Conservation (phyloP, 2,888 invertebrate genomes). For the Pachymerium ferrugineum region DNA sequence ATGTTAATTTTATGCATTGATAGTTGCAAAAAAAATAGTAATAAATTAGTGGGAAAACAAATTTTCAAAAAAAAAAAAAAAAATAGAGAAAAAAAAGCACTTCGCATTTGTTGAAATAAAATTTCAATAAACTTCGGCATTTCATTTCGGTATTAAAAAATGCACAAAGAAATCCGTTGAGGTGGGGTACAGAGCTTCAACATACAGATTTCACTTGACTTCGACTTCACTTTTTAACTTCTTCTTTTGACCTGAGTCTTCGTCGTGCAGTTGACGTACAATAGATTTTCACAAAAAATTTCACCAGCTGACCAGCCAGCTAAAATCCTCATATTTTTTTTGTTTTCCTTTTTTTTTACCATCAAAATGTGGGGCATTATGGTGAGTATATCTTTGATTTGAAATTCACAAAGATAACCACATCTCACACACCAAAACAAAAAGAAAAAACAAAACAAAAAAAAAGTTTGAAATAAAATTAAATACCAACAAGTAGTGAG, state of each 20-base stretch:
- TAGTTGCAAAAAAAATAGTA: not conserved
- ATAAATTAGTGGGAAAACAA: not conserved
- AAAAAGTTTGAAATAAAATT: too few species aligned
- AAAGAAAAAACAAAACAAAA: not conserved
- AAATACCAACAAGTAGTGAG: not conserved
- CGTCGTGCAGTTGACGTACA: conserved; percentile 10
- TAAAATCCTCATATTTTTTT: too few species aligned
- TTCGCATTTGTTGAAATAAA: too few species aligned
- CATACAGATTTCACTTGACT: not conserved
- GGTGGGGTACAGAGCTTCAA: not conserved
- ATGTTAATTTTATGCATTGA: conserved; percentile 21
- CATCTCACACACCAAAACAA: not conserved
- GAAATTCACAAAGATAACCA: not conserved
- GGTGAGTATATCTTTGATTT: not conserved
- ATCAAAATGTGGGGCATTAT: conserved; percentile 6
- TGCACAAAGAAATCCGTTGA: not conserved
- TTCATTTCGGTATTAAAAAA: too few species aligned
- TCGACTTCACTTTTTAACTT: not conserved
- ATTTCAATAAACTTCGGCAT: too few species aligned
- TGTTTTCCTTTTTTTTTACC: not conserved
- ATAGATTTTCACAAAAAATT: not conserved
- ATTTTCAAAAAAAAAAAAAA: not conserved
- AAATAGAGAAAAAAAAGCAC: not conserved
- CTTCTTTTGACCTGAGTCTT: conserved; percentile 19
- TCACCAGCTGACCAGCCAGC: conserved; percentile 20